phyloP scores from a whole-genome alignment of 1,140 invertebrate genomes.

The Musca domestica region DNA sequence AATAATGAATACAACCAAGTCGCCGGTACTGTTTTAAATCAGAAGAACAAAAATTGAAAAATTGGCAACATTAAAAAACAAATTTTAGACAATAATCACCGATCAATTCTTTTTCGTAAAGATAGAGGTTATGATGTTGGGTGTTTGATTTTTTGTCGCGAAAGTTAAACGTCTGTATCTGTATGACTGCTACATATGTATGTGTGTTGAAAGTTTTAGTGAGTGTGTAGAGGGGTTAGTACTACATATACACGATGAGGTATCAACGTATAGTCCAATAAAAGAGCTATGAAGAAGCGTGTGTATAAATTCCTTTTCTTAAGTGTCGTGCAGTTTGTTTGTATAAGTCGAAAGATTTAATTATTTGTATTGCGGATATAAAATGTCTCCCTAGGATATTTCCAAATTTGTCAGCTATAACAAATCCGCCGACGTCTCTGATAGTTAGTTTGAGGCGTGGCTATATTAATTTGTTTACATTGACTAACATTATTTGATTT shows the following conservation, averaged over 20 bases:
- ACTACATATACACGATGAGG: neutral
- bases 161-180: neutral
- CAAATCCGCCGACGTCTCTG: neutral
- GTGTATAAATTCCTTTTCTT: neutral
- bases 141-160: neutral
- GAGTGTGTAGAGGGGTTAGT: slow-evolving; percentile 8
- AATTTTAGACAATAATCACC: no score
- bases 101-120: neutral
- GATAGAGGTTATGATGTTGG: slow-evolving; percentile 12
- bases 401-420: no score
- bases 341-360: neutral
- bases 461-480: neutral
- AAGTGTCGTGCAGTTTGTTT: neutral
- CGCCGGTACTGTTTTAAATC: no score
- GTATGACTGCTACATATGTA: neutral
- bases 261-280: neutral
- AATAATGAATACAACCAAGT: no score
- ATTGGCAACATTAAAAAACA: no score
- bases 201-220: neutral
- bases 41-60: no score
- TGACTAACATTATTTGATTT: slow-evolving; percentile 4
- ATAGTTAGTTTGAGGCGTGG: neutral
- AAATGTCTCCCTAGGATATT: slow-evolving; percentile 1
- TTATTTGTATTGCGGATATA: neutral
- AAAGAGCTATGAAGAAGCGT: neutral